phyloP scores from a whole-genome alignment of 2,113 vertebrate species.

The zebrafish (Danio rerio) region GRCz12tu NC_133179.1:21045001-21045500 shows the following conservation, averaged over 20 bases:
- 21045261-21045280: not conserved
- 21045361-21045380: not conserved
- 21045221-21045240: conserved; percentile 99
- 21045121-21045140: not conserved
- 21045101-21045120: not conserved
- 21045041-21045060: conserved; percentile 96
- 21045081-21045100: conserved; percentile 89
- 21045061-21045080: conserved; percentile 92
- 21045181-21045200: conserved; percentile 85
- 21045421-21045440: conserved; percentile 98
- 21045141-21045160: not conserved
- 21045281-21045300: not conserved
- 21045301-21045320: conserved; percentile 9
- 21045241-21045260: conserved; percentile 98
- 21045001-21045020: conserved; percentile 99
- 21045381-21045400: conserved; percentile 84
- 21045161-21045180: not conserved
- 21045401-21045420: conserved; percentile 97
- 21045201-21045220: conserved; percentile 99
- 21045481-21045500: conserved; percentile 98
- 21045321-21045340: conserved; percentile 17
- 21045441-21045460: conserved; percentile 99
- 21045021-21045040: conserved; percentile 99
- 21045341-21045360: conserved; percentile 7
- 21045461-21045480: conserved; percentile 98